Evolutionary conservation across 92 coral and sea anemone species (phyloP), one percentile per base, ranked within the genome.

Genomic region (Siderastrea radians): DNA sequence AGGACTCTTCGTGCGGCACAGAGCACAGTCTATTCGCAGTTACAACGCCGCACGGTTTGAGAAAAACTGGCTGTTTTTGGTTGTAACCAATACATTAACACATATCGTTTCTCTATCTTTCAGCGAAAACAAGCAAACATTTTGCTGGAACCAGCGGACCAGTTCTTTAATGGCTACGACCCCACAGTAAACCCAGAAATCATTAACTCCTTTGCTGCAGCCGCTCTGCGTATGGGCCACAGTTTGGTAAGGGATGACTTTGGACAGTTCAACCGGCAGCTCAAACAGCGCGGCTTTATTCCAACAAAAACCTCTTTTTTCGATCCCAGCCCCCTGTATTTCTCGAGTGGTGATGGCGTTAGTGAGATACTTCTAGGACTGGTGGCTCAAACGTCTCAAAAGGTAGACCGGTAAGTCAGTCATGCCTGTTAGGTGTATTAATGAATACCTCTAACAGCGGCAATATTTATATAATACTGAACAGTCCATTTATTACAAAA

Each of bases 161-260:
- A 48, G 3, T 88, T 66, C 67, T 87, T 87, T 70, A 48, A 54
- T 11, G 82, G 63, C 7, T 88, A 88, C 17, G 81, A 75, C 15
- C 47, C 83, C 6, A 12, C 43, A 13, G 63, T 47, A 3, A 75
- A 83, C 46, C 87, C 88, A 60, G 57, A 59, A 50, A 49, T 75
- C 2, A 51, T 48, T 2, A 88, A 88, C 83, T 17, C 71, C 49
- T 65, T 88, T 54, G 88, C 88, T 2, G 6, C 92, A 46, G 92
- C 92, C 5, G 92, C 88, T 4, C 26, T 88, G 70, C 50, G 92
- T n/a, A 67, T 88, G 46, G 92, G 92, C 6, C 92, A 88, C 72
- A 53, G 72, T 46, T 52, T 88, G 77, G 75, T 88, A 38, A 77
- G 81, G 58, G 55, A 82, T 15, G 44, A 47, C 2, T 88, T 88